These are phyloP conservation scores for Megalops atlanticus DNA, from an alignment of 2,113 vertebrate genomes.

Conservation along the genomic window DNA sequence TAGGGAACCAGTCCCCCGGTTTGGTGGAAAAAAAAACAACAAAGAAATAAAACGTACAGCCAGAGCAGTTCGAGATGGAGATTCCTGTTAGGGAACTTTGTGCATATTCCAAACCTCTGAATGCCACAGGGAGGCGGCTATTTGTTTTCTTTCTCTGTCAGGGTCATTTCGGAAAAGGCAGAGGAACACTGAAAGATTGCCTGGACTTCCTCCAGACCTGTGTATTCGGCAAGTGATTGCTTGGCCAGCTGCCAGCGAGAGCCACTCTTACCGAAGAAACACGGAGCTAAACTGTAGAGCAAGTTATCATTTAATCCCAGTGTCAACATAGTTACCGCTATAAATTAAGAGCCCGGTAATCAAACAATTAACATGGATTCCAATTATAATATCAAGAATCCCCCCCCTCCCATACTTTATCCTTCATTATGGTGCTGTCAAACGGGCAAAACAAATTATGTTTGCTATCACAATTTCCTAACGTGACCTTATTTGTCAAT, in stretches of 20 bases:
- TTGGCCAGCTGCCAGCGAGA: slow-evolving; percentile 73
- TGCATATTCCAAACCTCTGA: slow-evolving; percentile 53
- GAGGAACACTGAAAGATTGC: slow-evolving; percentile 65
- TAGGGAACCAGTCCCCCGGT: slow-evolving; percentile 14
- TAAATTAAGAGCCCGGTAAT: slow-evolving; percentile 77
- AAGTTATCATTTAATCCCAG: slow-evolving; percentile 79
- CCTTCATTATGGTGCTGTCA: slow-evolving; percentile 51
- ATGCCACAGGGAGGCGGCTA: slow-evolving; percentile 51
- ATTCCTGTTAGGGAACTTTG: slow-evolving; percentile 52
- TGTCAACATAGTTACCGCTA: slow-evolving; percentile 68
- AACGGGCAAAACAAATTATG: slow-evolving; percentile 46
- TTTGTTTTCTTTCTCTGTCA: slow-evolving; percentile 79
- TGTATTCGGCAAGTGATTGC: slow-evolving; percentile 67
- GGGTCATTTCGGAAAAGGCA: slow-evolving; percentile 67
- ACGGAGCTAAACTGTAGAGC: slow-evolving; percentile 60
- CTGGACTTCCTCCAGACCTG: slow-evolving; percentile 70
- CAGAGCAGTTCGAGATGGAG: slow-evolving; percentile 26
- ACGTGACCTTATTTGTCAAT: slow-evolving; percentile 38
- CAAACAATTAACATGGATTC: slow-evolving; percentile 73
- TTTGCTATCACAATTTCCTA: slow-evolving; percentile 40
- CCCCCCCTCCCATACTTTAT: slow-evolving; percentile 47
- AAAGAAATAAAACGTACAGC: slow-evolving; percentile 16
- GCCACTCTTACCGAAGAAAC: slow-evolving; percentile 67
- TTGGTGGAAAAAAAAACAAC: neutral
- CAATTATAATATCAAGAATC: slow-evolving; percentile 54